These are phyloP conservation scores for Etheostoma perlongum DNA, from an alignment of 2,797 vertebrate species.

Conservation along the genomic window DNA sequence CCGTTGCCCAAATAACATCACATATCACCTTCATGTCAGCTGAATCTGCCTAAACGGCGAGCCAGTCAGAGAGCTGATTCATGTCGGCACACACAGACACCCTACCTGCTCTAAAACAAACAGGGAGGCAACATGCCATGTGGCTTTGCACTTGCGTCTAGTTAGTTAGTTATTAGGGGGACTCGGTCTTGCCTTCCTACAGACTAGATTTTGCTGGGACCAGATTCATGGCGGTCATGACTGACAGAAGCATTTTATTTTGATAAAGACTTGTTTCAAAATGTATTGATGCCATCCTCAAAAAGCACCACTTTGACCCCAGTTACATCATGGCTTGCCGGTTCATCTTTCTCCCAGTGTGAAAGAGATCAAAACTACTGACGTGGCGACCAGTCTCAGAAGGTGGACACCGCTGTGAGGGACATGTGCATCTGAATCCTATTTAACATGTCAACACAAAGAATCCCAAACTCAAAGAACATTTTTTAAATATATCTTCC, in stretches of 20 bases:
- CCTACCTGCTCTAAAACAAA: conserved; percentile 29
- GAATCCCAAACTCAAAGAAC: conserved; percentile 50
- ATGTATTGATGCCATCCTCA: conserved; percentile 21
- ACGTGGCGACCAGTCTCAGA: conserved; percentile 10
- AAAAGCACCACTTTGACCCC: conserved; percentile 6
- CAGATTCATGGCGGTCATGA: conserved; percentile 1
- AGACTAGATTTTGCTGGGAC: conserved; percentile 15
- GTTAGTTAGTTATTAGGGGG: conserved; percentile 31
- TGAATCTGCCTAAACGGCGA: conserved; percentile 25
- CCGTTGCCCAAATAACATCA: conserved; percentile 33
- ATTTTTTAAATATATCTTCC: conserved; percentile 51
- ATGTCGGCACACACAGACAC: conserved; percentile 36
- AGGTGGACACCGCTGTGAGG: conserved; percentile 16
- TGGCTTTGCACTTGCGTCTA: conserved; percentile 39
- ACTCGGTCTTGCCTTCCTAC: conserved; percentile 27
- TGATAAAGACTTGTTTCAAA: conserved; percentile 1
- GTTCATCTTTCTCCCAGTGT: conserved; percentile 29
- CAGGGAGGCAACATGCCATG: conserved; percentile 39
- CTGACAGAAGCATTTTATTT: conserved; percentile 24
- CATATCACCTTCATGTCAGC: conserved; percentile 38
- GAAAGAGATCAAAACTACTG: conserved; percentile 33
- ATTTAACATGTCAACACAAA: conserved; percentile 47
- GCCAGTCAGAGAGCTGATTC: conserved; percentile 44
- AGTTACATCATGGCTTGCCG: conserved; percentile 11
- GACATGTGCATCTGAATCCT: conserved; percentile 40